Evolutionary conservation across 2,888 invertebrate species (phyloP).

Genomic region (Candidula unifasciata): DNA sequence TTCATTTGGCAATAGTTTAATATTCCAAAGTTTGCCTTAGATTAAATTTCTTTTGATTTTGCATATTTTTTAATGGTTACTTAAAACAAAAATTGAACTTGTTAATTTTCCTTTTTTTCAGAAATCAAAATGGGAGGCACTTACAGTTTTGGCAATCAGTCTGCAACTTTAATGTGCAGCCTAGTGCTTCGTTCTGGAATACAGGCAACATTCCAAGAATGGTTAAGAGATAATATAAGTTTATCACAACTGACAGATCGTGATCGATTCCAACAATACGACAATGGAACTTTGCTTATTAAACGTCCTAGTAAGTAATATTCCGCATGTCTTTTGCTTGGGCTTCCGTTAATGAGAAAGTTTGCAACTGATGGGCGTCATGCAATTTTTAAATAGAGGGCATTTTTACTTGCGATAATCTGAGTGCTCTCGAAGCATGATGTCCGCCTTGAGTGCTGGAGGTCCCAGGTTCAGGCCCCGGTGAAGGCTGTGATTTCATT

Average conservation of each 20-base stretch:
- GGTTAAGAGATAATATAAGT: neutral
- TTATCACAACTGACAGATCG: neutral
- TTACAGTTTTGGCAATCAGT: constrained; percentile 2
- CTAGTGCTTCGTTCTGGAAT: neutral
- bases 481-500: too few species aligned
- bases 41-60: too few species aligned
- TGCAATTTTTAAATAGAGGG: too few species aligned
- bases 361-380: too few species aligned
- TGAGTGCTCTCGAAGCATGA: too few species aligned
- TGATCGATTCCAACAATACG: neutral
- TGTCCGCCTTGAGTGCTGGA: too few species aligned
- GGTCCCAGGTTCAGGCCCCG: too few species aligned
- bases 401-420: too few species aligned
- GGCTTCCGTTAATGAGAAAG: too few species aligned
- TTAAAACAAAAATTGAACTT: neutral
- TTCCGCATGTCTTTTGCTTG: too few species aligned
- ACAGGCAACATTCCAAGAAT: neutral
- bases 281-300: constrained; percentile 23
- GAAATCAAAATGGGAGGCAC: neutral
- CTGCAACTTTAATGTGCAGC: neutral
- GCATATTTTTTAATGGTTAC: neutral
- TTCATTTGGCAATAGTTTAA: too few species aligned
- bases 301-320: constrained; percentile 10
- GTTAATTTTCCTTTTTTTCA: neutral
- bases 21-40: too few species aligned